Conservation (phyloP, 1,140 invertebrate genomes). For the Sycobia sp. region DNA sequence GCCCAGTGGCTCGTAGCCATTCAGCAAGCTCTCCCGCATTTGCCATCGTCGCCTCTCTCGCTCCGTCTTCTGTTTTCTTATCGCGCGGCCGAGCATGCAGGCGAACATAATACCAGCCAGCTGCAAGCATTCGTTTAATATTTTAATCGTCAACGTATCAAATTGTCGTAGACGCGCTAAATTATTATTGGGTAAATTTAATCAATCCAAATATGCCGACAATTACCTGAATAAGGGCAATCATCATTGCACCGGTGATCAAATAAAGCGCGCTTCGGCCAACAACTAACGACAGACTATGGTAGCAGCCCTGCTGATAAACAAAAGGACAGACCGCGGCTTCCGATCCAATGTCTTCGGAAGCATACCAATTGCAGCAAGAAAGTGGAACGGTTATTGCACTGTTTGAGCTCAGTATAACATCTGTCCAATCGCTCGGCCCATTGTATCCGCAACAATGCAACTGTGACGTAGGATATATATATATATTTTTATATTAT, state of each 20-base stretch:
- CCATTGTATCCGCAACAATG: slow-evolving; percentile 75
- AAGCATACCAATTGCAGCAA: slow-evolving; percentile 58
- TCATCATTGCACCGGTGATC: slow-evolving; percentile 79
- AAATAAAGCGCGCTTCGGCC: slow-evolving; percentile 75
- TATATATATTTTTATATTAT: background rate
- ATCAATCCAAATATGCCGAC: too few species aligned
- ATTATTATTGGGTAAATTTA: background rate
- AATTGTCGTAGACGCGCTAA: background rate
- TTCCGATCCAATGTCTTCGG: slow-evolving; percentile 33
- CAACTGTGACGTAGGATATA: slow-evolving; percentile 64
- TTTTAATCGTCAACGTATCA: background rate
- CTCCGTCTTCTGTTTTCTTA: slow-evolving; percentile 79
- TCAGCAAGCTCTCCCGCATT: slow-evolving; percentile 64
- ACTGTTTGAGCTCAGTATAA: slow-evolving; percentile 38
- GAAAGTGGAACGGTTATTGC: slow-evolving; percentile 60
- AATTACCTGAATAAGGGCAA: slow-evolving; percentile 81
- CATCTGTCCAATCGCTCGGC: slow-evolving; percentile 68
- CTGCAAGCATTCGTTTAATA: slow-evolving; percentile 58
- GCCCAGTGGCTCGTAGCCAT: slow-evolving; percentile 55
- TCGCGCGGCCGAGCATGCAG: slow-evolving; percentile 79
- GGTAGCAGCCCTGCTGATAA: slow-evolving; percentile 70
- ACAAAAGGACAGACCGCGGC: slow-evolving; percentile 38
- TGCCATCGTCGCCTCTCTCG: slow-evolving; percentile 73
- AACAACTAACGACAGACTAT: slow-evolving; percentile 69
- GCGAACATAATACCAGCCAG: slow-evolving; percentile 85